Base-by-base conservation (phyloP, 2,888 invertebrate species). In the Digitonthophagus gazella region DNA sequence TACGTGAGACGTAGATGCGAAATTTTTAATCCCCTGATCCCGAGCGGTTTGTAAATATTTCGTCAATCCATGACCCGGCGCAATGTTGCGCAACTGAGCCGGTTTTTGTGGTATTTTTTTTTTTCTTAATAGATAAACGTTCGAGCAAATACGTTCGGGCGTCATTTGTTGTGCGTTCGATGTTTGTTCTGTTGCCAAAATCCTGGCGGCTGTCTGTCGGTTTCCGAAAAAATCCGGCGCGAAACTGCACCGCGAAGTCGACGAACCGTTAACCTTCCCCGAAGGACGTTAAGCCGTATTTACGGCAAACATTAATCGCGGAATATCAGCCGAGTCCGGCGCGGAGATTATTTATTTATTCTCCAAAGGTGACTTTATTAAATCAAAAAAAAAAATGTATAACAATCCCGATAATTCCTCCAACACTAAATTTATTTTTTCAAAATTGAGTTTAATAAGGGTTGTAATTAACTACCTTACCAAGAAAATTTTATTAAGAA, bases 61-160 rank as follows among this genome's bases (percentile, higher is more conserved):
- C 65, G 65, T 65, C 65, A 65, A 54, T 16, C 65, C 65, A 65
- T 65, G 65, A 65, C 65, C 65, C 15, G 28, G 16, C 65, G 14
- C 54, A 65, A 65, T 54, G 16, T 65, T 65, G 65, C 65, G 54
- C 65, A 65, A 65, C 28, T 8, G 6, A 44, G 28, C 11, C 28
- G 20, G 56, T 56, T 56, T 56, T 2, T 6, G 28, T 8, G 28
- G 28, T 44, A 44, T 11, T 3, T 44, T 44, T 44, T 44, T 44
- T 44, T 44, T 44, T 44, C 11, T 44, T 44, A 44, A 44, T 44
- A 44, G 28, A 44, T 44, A 44, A 44, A 44, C 28, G 28, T 44
- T 44, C 28, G 6, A 6, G 28, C 28, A 44, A 44, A 44, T 8
- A 44, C 28, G 28, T 44, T 44, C 28, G 28, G 28, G 28, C 28